A percentile compares a stretch with the other conserved stretches of the same genome.
These are phyloP conservation scores for Tetrax tetrax DNA, from an alignment of 2,113 vertebrate genomes.

Conservation along the genomic window DNA sequence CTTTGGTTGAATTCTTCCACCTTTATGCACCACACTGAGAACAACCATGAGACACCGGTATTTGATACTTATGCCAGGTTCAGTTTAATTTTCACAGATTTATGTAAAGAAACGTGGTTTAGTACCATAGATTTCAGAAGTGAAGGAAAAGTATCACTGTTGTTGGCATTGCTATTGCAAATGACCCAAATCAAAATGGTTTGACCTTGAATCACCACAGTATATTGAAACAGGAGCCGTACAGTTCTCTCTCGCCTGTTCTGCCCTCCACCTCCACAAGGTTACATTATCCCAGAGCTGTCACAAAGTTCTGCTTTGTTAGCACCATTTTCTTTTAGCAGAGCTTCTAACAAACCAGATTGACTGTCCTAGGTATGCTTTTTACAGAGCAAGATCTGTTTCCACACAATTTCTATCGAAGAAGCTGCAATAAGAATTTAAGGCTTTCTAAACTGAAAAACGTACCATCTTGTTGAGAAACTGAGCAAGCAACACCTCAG, in stretches of 20 bases:
- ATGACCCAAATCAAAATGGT: background rate
- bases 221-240: background rate
- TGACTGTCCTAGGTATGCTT: background rate
- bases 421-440: background rate
- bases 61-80: background rate
- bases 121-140: background rate
- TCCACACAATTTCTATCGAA: background rate
- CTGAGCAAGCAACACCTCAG: background rate
- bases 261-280: slow-evolving; percentile 3
- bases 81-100: background rate
- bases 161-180: background rate
- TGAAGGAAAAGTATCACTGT: background rate
- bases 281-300: slow-evolving; percentile 28
- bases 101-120: background rate
- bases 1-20: background rate
- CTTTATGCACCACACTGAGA: background rate
- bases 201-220: background rate
- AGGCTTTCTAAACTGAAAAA: background rate
- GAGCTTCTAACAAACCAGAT: background rate
- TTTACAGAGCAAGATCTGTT: background rate
- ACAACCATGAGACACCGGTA: background rate
- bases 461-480: background rate
- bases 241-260: background rate
- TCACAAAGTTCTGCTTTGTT: background rate
- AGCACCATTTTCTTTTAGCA: background rate